Base-by-base conservation (phyloP, 2,113 vertebrate genomes). In the Anolis sagrei region DNA sequence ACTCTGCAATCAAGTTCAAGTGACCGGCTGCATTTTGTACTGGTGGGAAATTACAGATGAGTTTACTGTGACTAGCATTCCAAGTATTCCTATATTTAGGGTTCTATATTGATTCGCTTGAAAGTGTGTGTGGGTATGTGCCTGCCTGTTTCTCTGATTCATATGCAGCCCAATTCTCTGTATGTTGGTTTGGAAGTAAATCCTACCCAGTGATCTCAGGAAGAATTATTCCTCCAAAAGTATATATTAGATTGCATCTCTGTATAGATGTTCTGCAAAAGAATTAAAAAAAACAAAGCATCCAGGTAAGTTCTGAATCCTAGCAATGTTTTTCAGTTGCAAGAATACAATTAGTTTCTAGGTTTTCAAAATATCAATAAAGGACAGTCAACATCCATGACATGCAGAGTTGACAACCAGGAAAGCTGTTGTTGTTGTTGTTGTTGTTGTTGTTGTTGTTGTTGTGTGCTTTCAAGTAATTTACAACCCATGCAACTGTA, bases 1-100 rank as follows among this genome's bases (percentile, higher is more conserved):
- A 13, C 54, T 88, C 92, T 92, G 77, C n/a, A 3, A 75, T 21
- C 79, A 68, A 13, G 66, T 80, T 54, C 2, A n/a, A 51, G 51
- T 2, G 78, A 64, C 29, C 18, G 9, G 11, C 2, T 36, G 48
- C 18, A 49, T 74, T 74, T 9, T 68, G 85, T 54, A 7, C 25
- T 8, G 84, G 32, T 85, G 85, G 89, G 76, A 89, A 27, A n/a
- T 62, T 74, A 18, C 27, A 23, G 27, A 23, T 34, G 7, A n/a
- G 54, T 44, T 21, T 1, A 62, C 8, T 21, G 5, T n/a, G 34
- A 29, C 34, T 29, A n/a, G 34, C 32, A 39, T 29, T 82, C 49
- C 32, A 19, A 54, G 23, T 29, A 39, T 27, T 29, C 62, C 39
- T 21, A 44, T 29, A n/a, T 4, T 27, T 48, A 5, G 27, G 14